These are phyloP conservation scores for Diarsia rubi DNA, from an alignment of 2,888 invertebrate species.

Conservation along the genomic window DNA sequence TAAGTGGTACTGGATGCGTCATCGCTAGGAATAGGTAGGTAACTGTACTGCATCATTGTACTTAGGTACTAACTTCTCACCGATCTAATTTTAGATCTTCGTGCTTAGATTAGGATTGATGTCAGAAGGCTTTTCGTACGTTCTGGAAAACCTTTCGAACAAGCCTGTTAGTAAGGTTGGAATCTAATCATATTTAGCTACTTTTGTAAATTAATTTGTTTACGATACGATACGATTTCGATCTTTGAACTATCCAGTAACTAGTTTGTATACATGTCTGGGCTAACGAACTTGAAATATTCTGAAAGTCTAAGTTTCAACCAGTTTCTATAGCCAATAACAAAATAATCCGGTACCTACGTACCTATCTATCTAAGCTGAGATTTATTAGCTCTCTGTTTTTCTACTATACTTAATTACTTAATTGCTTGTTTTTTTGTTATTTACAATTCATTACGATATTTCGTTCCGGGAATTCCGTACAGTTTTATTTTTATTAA, in stretches of 20 bases:
- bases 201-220: not conserved
- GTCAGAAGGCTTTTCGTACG: not conserved
- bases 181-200: not conserved
- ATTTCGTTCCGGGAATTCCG: not conserved
- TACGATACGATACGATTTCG: too few species aligned
- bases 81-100: not conserved
- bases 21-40: constrained; percentile 35
- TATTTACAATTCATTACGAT: constrained; percentile 15
- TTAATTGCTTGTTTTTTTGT: constrained; percentile 10
- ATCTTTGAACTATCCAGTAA: not conserved
- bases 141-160: not conserved
- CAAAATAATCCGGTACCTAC: constrained; percentile 1
- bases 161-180: not conserved
- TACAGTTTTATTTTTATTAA: not conserved
- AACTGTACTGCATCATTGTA: constrained; percentile 15
- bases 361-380: too few species aligned
- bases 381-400: constrained; percentile 9
- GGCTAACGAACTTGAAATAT: not conserved
- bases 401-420: not conserved
- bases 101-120: constrained; percentile 1
- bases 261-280: not conserved
- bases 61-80: not conserved
- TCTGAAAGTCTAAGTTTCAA: not conserved
- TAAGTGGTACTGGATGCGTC: constrained; percentile 51
- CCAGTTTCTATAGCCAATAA: constrained; percentile 14